Evolutionary conservation across 2,888 invertebrate species (phyloP), one percentile per base, ranked within the genome.

Genomic region (Dichetophora obliterata): DNA sequence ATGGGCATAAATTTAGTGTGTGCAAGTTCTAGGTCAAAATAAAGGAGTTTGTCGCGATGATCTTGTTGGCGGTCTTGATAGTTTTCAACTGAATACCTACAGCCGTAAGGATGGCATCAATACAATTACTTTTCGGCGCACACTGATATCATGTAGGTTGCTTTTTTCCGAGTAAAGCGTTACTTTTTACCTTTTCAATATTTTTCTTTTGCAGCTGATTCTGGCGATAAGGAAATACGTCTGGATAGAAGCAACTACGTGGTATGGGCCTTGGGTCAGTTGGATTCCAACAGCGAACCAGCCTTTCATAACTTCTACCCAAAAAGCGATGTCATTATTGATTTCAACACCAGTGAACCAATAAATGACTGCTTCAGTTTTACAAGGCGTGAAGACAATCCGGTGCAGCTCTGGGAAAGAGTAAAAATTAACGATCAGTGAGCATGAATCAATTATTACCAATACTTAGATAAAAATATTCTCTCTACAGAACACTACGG

Each of bases 21-120:
- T 95, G 63, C 95, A 94, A 89, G 95, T 96, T 77, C 90, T 96
- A 83, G 97, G 96, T 1, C 94, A 93, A 83, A 95, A 95, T 88
- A 94, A 92, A 87, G 97, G 97, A 54, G 96, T 96, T 52, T 97
- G 97, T 83, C 93, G 92, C 80, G 97, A 97, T 88, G 93, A 93
- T 77, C 89, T 92, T n/a, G 92, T 96, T 2, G 96, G 96, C 37
- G 96, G 95, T 0, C 91, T 93, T 81, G 95, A 96, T 86, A 94
- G 92, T 87, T 94, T 95, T 87, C 97, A 97, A 90, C 89, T 96
- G 83, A 93, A 94, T 86, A 93, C 93, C 1, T 94, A 93, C 65
- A 90, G 91, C 1, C 91, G 95, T 81, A 92, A 92, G 82, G 92
- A 94, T 88, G 96, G 95, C 0, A 92, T 97, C 81, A 96, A 94